Evolutionary conservation across 2,797 vertebrate genomes (phyloP).

Genomic region (Varecia variegata): DNA sequence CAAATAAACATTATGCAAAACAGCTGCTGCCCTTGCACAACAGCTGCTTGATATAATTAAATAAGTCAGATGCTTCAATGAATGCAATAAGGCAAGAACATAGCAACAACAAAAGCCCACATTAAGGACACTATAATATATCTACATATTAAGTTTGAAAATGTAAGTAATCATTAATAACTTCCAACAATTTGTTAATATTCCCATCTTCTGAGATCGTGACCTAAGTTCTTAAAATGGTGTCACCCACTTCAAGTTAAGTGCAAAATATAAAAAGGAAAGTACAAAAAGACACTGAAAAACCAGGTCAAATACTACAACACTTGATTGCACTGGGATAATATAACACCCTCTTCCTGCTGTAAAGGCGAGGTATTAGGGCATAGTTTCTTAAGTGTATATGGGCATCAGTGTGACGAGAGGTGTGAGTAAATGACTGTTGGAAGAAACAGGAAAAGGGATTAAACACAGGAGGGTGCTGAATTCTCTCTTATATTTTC

Average conservation of each 20-base stretch:
- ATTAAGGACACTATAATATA: not conserved
- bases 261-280: not conserved
- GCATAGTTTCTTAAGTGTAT: not conserved
- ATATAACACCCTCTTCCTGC: not conserved
- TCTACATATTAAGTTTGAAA: not conserved
- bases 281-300: not conserved
- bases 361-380: not conserved
- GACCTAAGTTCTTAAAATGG: not conserved
- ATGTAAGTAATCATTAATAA: not conserved
- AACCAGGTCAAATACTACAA: not conserved
- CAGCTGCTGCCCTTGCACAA: conserved; percentile 51
- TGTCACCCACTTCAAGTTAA: not conserved
- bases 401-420: not conserved
- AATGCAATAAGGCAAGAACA: not conserved
- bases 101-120: not conserved
- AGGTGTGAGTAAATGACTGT: not conserved
- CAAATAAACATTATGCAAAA: conserved; percentile 65
- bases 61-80: conserved; percentile 45
- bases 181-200: not conserved
- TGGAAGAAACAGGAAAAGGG: not conserved
- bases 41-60: conserved; percentile 67
- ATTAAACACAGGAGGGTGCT: not conserved
- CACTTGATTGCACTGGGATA: not conserved
- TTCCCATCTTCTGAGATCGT: not conserved
- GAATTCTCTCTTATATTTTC: not conserved